Percentiles rank a stretch among this genome's conserved stretches.
Evolutionary conservation across 2,888 invertebrate species (phyloP).

Genomic region (Elmis aenea): DNA sequence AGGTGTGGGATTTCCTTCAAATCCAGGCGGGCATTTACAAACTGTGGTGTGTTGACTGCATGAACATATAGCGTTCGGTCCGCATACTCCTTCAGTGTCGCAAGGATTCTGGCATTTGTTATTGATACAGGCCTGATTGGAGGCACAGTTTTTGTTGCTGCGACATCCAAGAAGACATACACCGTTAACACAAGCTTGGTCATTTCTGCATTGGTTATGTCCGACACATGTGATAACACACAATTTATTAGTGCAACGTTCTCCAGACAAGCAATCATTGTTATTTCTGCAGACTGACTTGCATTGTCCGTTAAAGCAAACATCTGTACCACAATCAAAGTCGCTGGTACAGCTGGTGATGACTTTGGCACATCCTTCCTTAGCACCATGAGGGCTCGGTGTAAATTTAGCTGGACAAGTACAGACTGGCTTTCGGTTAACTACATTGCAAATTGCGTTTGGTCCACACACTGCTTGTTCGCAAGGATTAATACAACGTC

Average conservation of each 20-base stretch:
- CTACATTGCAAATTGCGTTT: constrained; percentile 76
- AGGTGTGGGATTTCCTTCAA: constrained; percentile 80
- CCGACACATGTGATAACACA: constrained; percentile 76
- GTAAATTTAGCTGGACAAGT: constrained; percentile 72
- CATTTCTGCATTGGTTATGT: constrained; percentile 73
- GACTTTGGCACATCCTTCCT: constrained; percentile 69
- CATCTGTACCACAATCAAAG: constrained; percentile 70
- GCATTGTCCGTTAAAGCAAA: constrained; percentile 80
- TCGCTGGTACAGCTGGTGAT: constrained; percentile 64
- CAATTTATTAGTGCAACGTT: constrained; percentile 71
- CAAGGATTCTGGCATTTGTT: constrained; percentile 85
- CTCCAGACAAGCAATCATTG: constrained; percentile 73
- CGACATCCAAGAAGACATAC: constrained; percentile 81
- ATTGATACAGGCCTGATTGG: constrained; percentile 74
- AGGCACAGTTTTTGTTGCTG: constrained; percentile 73
- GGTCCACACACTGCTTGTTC: constrained; percentile 69
- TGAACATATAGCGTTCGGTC: constrained; percentile 78
- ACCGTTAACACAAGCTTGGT: constrained; percentile 76
- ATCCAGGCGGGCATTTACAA: constrained; percentile 79
- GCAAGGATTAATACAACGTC: constrained; percentile 76
- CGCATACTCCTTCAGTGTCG: constrained; percentile 67
- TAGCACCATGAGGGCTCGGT: constrained; percentile 56
- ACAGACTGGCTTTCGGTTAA: constrained; percentile 72
- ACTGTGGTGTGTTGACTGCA: constrained; percentile 68
- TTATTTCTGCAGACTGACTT: constrained; percentile 72